Conservation (phyloP, 2,888 invertebrate species). For the Linnaemya tessellans region DNA sequence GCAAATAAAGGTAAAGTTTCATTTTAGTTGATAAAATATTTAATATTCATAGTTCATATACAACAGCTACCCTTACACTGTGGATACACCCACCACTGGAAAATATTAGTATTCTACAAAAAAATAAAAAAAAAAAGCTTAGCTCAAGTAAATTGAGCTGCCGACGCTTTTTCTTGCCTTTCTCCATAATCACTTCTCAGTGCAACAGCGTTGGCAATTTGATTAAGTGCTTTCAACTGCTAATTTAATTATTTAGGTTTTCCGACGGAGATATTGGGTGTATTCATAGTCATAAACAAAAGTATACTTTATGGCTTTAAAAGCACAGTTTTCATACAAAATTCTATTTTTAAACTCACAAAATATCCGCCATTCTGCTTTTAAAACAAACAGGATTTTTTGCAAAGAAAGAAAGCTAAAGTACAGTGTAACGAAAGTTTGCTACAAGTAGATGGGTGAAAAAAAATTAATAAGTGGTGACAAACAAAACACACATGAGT, state of each 20-base stretch:
- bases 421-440: too few relatives aligned
- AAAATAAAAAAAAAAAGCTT: conserved; percentile 23
- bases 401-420: too few relatives aligned
- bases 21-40: conserved; percentile 3
- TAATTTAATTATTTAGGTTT: not conserved
- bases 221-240: not conserved
- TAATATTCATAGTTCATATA: not conserved
- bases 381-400: too few relatives aligned
- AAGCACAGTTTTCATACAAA: too few relatives aligned
- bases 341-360: too few relatives aligned
- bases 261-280: too few relatives aligned
- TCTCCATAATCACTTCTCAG: conserved; percentile 1
- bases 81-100: conserved; percentile 28
- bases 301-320: too few relatives aligned
- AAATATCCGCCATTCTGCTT: too few relatives aligned
- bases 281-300: too few relatives aligned
- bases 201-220: not conserved
- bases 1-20: conserved; percentile 31
- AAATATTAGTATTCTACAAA: not conserved
- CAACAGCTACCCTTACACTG: conserved; percentile 15
- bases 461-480: too few relatives aligned
- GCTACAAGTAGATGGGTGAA: too few relatives aligned
- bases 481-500: too few relatives aligned
- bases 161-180: conserved; percentile 2
- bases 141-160: conserved; percentile 45